Evolutionary conservation across 2,888 invertebrate species (phyloP).

Genomic region (Drosophila borborema): DNA sequence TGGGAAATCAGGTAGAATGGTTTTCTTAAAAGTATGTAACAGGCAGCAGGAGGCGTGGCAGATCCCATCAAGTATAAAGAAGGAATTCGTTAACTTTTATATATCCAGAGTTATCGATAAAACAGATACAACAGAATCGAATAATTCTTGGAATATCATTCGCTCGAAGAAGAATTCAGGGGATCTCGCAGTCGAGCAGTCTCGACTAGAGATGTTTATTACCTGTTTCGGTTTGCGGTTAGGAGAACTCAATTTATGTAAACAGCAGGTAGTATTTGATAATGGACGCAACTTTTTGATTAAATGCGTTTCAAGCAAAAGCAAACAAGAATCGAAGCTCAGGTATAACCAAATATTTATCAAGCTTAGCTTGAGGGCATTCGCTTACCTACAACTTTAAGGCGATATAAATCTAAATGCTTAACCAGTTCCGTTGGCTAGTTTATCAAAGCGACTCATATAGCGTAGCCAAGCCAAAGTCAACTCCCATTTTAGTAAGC

Average conservation of each 20-base stretch:
- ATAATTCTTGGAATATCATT: too few relatives aligned
- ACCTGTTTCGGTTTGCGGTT: slow-evolving; percentile 13
- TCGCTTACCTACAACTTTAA: background rate
- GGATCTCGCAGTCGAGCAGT: too few relatives aligned
- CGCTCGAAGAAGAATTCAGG: too few relatives aligned
- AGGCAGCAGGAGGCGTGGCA: too few relatives aligned
- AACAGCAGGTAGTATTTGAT: slow-evolving; percentile 43
- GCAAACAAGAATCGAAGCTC: slow-evolving; percentile 6
- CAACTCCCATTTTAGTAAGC: slow-evolving; percentile 36
- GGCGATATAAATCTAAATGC: background rate
- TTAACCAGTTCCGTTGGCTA: background rate
- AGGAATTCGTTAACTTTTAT: too few relatives aligned
- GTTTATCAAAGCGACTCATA: slow-evolving; percentile 11
- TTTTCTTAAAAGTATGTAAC: too few relatives aligned
- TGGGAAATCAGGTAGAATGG: too few relatives aligned
- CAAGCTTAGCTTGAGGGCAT: background rate
- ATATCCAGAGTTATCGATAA: too few relatives aligned
- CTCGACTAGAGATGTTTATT: too few relatives aligned
- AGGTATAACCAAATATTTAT: background rate
- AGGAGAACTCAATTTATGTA: slow-evolving; percentile 43
- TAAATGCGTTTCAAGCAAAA: slow-evolving; percentile 1
- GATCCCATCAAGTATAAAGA: too few relatives aligned
- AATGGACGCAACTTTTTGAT: slow-evolving; percentile 25
- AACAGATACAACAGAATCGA: too few relatives aligned
- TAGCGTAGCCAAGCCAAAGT: slow-evolving; percentile 6